Conservation (phyloP, 2,797 vertebrate species). For the Emydoidea blandingii region DNA sequence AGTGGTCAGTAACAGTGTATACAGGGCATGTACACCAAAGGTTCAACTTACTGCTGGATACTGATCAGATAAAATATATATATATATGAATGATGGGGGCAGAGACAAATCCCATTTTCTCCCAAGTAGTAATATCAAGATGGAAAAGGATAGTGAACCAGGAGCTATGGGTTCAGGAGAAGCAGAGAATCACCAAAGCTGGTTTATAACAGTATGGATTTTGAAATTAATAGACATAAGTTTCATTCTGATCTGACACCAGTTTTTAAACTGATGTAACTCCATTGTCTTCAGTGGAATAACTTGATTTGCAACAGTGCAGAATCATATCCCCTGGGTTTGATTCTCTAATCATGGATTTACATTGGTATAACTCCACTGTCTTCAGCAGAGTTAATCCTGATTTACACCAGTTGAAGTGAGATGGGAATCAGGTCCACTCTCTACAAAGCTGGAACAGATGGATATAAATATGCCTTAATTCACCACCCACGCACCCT, state of each 20-base stretch:
- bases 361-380: background rate
- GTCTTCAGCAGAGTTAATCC: background rate
- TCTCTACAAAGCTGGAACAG: constrained; percentile 42
- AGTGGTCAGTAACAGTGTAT: background rate
- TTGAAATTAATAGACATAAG: background rate
- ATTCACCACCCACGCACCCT: constrained; percentile 6
- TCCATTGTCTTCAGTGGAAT: background rate
- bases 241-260: background rate
- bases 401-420: background rate
- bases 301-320: background rate
- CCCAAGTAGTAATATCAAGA: background rate
- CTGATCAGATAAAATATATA: background rate
- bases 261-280: background rate
- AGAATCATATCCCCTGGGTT: background rate
- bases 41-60: background rate
- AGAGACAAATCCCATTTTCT: background rate
- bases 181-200: background rate
- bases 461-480: constrained; percentile 34
- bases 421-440: background rate
- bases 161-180: background rate
- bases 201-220: background rate
- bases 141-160: background rate
- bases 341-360: background rate
- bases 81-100: background rate
- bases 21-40: background rate